phyloP scores from a whole-genome alignment of 2,888 invertebrate genomes.

The Suillia variegata region DNA sequence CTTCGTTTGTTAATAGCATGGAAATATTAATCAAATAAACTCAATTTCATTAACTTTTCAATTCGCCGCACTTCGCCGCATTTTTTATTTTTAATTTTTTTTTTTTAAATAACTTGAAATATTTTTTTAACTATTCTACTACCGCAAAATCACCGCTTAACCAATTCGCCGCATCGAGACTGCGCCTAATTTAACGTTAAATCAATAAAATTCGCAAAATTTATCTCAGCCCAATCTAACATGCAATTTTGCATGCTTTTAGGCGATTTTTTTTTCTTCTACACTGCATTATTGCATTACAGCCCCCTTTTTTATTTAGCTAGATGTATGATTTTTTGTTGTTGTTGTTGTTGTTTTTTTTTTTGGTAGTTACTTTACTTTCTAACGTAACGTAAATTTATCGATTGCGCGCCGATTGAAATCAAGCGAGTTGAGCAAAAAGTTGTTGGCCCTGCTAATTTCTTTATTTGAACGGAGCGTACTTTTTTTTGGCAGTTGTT shows the following conservation, averaged over 20 bases:
- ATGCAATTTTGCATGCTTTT: conserved; percentile 26
- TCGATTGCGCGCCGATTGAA: conserved; percentile 4
- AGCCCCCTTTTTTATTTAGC: neutral
- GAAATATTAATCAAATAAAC: no score
- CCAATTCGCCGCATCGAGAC: no score
- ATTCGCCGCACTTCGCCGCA: no score
- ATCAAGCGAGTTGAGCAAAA: neutral
- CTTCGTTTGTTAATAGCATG: no score
- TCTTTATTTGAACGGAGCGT: no score
- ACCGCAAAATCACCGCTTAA: no score
- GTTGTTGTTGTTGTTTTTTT: neutral
- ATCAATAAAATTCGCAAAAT: conserved; percentile 7
- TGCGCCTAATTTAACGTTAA: conserved; percentile 7
- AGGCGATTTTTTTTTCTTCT: neutral
- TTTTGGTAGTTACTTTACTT: neutral
- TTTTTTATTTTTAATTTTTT: no score
- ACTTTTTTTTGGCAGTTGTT: no score
- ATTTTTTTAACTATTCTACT: no score
- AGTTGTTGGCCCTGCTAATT: no score
- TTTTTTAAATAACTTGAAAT: no score
- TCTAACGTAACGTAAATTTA: conserved; percentile 5
- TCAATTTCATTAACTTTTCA: no score
- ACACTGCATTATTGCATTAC: neutral
- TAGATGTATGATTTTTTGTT: neutral
- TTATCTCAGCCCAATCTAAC: conserved; percentile 11